Evolutionary conservation across 2,888 invertebrate genomes (phyloP).

Genomic region (Tenthredo amoena): DNA sequence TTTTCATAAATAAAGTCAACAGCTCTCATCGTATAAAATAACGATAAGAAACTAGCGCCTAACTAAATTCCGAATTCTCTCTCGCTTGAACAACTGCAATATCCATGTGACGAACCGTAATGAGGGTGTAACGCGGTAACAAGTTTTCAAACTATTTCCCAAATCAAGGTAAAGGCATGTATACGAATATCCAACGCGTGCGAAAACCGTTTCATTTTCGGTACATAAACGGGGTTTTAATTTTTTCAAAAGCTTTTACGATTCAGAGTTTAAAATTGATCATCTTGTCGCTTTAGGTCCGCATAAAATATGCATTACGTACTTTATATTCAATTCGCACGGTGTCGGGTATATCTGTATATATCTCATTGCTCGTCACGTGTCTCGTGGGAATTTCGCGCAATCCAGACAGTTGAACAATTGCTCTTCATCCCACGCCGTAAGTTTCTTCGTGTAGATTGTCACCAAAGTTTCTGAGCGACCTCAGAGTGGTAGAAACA

Average conservation of each 20-base stretch:
- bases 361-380: constrained; percentile 25
- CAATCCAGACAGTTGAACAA: constrained; percentile 32
- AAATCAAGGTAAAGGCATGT: not conserved
- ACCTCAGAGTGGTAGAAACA: not conserved
- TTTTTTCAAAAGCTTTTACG: not conserved
- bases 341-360: not conserved
- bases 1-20: not conserved
- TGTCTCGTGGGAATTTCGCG: constrained; percentile 26
- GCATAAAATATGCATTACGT: not conserved
- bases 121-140: not conserved
- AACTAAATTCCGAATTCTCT: not conserved
- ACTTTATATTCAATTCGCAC: not conserved
- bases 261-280: not conserved
- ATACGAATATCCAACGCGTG: not conserved
- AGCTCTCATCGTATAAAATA: not conserved
- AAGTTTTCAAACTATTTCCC: constrained; percentile 14
- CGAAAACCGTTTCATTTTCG: not conserved
- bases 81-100: not conserved
- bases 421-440: constrained; percentile 24
- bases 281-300: not conserved
- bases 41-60: not conserved
- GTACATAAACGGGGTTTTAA: not conserved
- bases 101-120: not conserved
- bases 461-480: not conserved
- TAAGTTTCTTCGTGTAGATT: constrained; percentile 26